Conservation (phyloP, 1,140 invertebrate species). For the Sminthurinus signatus region DNA sequence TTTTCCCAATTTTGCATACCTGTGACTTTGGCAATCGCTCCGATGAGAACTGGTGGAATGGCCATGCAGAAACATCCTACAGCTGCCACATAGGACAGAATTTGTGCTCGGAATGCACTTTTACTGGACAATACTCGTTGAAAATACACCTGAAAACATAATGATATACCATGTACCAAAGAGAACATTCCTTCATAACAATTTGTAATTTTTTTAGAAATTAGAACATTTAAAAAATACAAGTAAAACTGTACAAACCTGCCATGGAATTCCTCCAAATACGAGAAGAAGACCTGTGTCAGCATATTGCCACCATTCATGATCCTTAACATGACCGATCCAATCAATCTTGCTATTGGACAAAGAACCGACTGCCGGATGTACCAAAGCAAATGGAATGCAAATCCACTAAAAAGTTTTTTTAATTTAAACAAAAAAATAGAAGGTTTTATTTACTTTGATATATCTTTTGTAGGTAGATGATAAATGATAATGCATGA, state of each 20-base stretch:
- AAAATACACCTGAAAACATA: slow-evolving; percentile 63
- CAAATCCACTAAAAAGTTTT: slow-evolving; percentile 61
- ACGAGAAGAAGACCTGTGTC: slow-evolving; percentile 65
- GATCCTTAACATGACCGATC: slow-evolving; percentile 56
- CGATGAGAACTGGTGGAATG: slow-evolving; percentile 65
- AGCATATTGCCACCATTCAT: slow-evolving; percentile 57
- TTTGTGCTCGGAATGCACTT: slow-evolving; percentile 60
- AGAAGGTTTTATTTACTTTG: no score
- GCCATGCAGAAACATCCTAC: slow-evolving; percentile 67
- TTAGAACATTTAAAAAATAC: no score
- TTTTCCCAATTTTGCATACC: slow-evolving; percentile 45
- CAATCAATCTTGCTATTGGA: slow-evolving; percentile 53
- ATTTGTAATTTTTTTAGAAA: no score
- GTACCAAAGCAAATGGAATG: slow-evolving; percentile 59
- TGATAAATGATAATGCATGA: no score
- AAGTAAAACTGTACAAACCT: slow-evolving; percentile 50
- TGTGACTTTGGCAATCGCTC: slow-evolving; percentile 62
- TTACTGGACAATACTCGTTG: slow-evolving; percentile 72
- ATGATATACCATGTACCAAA: no score
- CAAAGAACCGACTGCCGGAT: slow-evolving; percentile 54
- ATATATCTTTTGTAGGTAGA: no score
- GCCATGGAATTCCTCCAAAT: slow-evolving; percentile 80
- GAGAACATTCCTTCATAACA: background rate
- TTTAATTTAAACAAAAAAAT: no score
- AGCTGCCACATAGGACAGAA: slow-evolving; percentile 66